Percentiles rank a stretch among this genome's conserved stretches.
These are phyloP conservation scores for Drosophila leonis DNA, from an alignment of 2,888 invertebrate genomes.

Conservation along the genomic window DNA sequence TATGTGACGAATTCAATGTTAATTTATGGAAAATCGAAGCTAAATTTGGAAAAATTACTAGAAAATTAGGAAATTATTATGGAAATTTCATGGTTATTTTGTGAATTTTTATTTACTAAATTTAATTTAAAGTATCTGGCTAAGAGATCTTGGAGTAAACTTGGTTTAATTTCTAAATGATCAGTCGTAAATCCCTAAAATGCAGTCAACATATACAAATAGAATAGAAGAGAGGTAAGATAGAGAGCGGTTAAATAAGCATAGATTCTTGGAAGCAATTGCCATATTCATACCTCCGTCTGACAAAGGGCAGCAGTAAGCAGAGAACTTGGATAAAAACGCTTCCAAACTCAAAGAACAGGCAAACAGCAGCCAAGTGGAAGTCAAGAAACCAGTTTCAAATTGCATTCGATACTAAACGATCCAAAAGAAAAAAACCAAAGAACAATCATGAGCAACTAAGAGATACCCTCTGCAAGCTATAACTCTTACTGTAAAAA, in stretches of 20 bases:
- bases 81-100: too few relatives aligned
- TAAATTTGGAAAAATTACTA: too few relatives aligned
- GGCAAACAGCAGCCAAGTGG: slow-evolving; percentile 15
- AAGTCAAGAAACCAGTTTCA: slow-evolving; percentile 60
- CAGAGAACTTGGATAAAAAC: slow-evolving; percentile 15
- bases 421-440: slow-evolving; percentile 36
- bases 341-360: slow-evolving; percentile 32
- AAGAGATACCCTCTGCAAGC: neutral
- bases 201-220: too few relatives aligned
- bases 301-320: neutral
- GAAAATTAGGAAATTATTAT: too few relatives aligned
- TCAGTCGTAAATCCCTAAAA: too few relatives aligned
- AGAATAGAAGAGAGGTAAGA: neutral
- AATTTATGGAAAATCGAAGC: neutral
- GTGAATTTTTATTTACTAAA: too few relatives aligned
- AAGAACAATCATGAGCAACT: neutral
- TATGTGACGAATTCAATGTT: neutral
- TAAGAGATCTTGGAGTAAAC: too few relatives aligned
- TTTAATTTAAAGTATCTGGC: too few relatives aligned
- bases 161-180: too few relatives aligned
- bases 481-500: too few relatives aligned
- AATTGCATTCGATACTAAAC: slow-evolving; percentile 63
- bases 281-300: neutral
- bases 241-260: neutral
- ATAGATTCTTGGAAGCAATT: neutral